Evolutionary conservation across 2,888 invertebrate genomes (phyloP), one percentile per base, ranked within the genome.

Genomic region (Phortica okadai): DNA sequence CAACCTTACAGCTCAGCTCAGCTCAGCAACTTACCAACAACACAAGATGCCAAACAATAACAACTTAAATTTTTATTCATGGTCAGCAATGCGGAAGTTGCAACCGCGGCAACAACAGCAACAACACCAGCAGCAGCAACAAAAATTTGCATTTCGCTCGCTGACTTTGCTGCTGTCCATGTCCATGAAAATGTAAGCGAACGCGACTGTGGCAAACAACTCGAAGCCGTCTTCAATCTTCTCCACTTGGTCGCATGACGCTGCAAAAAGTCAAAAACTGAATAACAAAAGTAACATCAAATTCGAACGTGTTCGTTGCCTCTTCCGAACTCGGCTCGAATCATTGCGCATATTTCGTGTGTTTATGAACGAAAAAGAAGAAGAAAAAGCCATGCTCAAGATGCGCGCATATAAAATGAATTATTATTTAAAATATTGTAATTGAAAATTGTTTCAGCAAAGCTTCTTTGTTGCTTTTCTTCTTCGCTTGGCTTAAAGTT

Each of bases 81-180:
- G 88, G 84, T 81, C 88, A 88, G 83, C 88, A 86, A 86, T 88
- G 86, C 86, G 86, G 86, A 86, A 86, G 88, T 84, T 88, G 81
- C 85, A 81, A 81, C 67, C 77, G 76, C 78, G 58, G 59, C 66
- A 81, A 85, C 85, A 88, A 88, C 80, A 85, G 79, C 82, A 85
- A 85, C 77, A 85, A 81, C 82, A 78, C 75, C 78, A 76, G 75
- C 76, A 66, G 67, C 45, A 81, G 85, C 85, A 87, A 88, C 82
- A 82, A 80, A 86, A 85, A 85, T 85, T 88, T 85, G 79, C 81
- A 81, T 77, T 77, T 80, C 78, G 80, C 75, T 81, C 6, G 45
- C 66, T 54, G 25, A 6, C 25, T 62, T n/a, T 14, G n/a, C 56
- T 56, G 14, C 56, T 25, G 25, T 25, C 54, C 54, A 54, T 70